Evolutionary conservation across 2,888 invertebrate genomes (phyloP).

Genomic region (Priocnemis perturbator): DNA sequence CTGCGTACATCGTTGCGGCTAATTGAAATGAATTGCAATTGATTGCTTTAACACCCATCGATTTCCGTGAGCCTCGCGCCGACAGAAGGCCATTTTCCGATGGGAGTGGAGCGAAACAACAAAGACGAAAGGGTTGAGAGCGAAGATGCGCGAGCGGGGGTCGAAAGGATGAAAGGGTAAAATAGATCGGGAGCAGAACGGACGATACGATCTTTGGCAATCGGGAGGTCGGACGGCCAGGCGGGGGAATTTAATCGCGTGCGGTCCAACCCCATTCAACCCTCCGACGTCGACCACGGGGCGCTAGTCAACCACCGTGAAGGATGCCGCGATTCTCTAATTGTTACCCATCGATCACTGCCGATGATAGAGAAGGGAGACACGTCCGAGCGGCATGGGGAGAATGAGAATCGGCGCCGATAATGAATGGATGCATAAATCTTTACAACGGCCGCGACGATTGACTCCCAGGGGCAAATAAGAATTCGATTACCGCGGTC

Average conservation of each 20-base stretch:
- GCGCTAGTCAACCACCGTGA: constrained; percentile 48
- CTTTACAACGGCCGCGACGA: too few relatives aligned
- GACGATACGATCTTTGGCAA: constrained; percentile 15
- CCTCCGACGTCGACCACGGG: constrained; percentile 28
- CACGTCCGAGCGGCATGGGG: too few relatives aligned
- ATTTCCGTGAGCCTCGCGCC: constrained; percentile 7
- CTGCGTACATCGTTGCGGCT: constrained; percentile 27
- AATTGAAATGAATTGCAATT: constrained; percentile 42
- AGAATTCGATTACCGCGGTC: not conserved
- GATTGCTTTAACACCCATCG: constrained; percentile 42
- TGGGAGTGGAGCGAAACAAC: not conserved
- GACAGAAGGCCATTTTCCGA: constrained; percentile 13
- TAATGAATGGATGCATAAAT: too few relatives aligned
- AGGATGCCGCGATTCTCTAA: constrained; percentile 50
- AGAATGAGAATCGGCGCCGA: too few relatives aligned
- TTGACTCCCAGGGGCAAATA: not conserved
- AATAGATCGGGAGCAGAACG: not conserved
- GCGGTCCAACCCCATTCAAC: constrained; percentile 48
- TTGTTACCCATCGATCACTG: constrained; percentile 53
- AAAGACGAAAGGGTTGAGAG: not conserved
- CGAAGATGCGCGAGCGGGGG: not conserved
- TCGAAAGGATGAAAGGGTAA: not conserved
- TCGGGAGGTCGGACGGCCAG: constrained; percentile 18
- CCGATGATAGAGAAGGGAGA: constrained; percentile 30
- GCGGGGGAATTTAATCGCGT: constrained; percentile 47